phyloP scores from a whole-genome alignment of 2,888 invertebrate genomes.

The Cosmia pyralina region DNA sequence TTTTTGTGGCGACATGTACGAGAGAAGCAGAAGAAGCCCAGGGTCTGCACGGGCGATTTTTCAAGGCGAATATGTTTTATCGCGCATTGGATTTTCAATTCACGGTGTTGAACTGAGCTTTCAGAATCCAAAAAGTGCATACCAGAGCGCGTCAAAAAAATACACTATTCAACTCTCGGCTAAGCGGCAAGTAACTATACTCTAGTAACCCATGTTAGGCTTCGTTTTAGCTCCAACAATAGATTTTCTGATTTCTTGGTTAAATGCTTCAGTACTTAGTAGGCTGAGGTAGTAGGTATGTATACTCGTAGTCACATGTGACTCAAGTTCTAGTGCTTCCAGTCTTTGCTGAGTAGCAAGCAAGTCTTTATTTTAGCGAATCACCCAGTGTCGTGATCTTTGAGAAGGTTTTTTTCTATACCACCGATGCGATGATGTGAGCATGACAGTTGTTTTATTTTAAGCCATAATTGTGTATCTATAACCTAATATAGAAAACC shows the following conservation, averaged over 20 bases:
- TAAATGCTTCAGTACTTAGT: neutral
- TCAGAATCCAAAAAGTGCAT: neutral
- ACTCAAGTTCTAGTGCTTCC: slow-evolving; percentile 2
- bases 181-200: neutral
- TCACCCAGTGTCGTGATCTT: neutral
- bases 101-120: neutral
- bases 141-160: neutral
- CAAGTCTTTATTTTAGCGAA: neutral
- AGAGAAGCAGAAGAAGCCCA: neutral
- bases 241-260: neutral
- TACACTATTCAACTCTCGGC: neutral
- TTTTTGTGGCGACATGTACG: neutral
- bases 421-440: neutral
- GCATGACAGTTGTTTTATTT: neutral
- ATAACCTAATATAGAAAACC: neutral
- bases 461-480: neutral
- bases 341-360: neutral
- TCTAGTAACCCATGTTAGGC: neutral
- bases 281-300: no score
- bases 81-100: no score
- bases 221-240: neutral
- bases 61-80: neutral
- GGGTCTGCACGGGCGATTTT: neutral
- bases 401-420: neutral
- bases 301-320: neutral